Percentiles rank a stretch among this genome's conserved stretches.
These are phyloP conservation scores for Chionis minor DNA, from an alignment of 2,113 vertebrate genomes.

Conservation along the genomic window DNA sequence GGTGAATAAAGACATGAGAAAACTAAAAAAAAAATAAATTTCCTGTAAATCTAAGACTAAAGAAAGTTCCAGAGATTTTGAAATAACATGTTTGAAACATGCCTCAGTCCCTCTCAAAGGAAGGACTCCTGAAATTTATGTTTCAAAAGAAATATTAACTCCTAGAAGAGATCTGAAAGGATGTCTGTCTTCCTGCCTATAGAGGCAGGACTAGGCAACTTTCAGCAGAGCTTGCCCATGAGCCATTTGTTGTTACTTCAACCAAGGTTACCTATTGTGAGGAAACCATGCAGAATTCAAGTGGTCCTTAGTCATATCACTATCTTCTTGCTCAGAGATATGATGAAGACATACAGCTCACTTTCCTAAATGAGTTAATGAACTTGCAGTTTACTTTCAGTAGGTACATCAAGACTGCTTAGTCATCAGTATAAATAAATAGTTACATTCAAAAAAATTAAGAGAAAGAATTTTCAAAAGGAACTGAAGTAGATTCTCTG, in stretches of 20 bases:
- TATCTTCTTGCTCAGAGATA: neutral
- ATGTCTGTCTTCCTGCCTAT: neutral
- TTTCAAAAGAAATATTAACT: neutral
- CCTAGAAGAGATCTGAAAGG: neutral
- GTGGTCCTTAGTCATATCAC: neutral
- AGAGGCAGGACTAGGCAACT: neutral
- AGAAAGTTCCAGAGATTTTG: neutral
- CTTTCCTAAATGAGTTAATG: neutral
- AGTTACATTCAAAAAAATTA: neutral
- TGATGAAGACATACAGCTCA: neutral
- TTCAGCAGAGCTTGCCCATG: neutral
- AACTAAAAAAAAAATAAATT: neutral
- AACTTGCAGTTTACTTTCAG: neutral
- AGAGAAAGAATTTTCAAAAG: neutral
- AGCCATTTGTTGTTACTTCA: neutral
- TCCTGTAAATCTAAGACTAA: neutral
- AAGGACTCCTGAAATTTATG: too few relatives aligned
- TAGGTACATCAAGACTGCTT: neutral
- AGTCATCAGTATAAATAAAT: neutral
- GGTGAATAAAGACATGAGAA: neutral
- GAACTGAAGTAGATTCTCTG: neutral
- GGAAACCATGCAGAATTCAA: neutral
- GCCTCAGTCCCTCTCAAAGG: neutral
- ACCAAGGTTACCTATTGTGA: neutral
- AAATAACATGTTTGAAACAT: neutral